Conservation (phyloP, 2,888 invertebrate genomes). For the Drosophila kokeensis region DNA sequence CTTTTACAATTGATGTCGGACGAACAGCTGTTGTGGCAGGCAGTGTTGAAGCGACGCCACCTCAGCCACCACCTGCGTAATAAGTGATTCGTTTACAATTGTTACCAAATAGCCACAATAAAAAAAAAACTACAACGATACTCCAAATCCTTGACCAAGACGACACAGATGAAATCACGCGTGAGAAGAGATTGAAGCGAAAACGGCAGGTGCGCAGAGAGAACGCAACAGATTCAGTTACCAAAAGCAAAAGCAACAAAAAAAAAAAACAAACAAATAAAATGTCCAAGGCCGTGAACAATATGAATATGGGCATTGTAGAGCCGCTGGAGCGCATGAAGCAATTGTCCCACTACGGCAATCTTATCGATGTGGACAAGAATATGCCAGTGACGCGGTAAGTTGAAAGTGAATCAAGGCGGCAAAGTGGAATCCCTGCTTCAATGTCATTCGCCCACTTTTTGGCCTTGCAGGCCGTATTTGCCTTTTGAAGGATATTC, state of each 20-base stretch:
- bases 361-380: conserved; percentile 90
- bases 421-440: conserved; percentile 16
- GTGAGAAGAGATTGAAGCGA: conserved; percentile 2
- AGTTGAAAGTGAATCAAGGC: conserved; percentile 45
- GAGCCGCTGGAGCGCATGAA: conserved; percentile 90
- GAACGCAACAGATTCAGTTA: conserved; percentile 11
- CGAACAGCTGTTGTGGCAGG: conserved; percentile 46
- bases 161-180: conserved; percentile 30
- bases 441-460: conserved; percentile 38
- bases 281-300: conserved; percentile 81
- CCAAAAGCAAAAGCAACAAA: background rate
- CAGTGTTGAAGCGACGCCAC: conserved; percentile 55
- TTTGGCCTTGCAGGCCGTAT: conserved; percentile 52
- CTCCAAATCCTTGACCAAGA: conserved; percentile 11
- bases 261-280: conserved; percentile 17
- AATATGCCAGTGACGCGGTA: conserved; percentile 92
- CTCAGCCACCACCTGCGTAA: conserved; percentile 39
- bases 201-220: conserved; percentile 3
- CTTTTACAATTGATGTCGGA: background rate
- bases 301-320: conserved; percentile 85
- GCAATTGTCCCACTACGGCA: conserved; percentile 89
- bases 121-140: conserved; percentile 10
- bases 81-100: conserved; percentile 48
- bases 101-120: conserved; percentile 41
- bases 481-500: conserved; percentile 65